A percentile compares a stretch with the other conserved stretches of the same genome.
Evolutionary conservation across 2,797 vertebrate genomes (phyloP).

Genomic region (Cirrhinus molitorella): DNA sequence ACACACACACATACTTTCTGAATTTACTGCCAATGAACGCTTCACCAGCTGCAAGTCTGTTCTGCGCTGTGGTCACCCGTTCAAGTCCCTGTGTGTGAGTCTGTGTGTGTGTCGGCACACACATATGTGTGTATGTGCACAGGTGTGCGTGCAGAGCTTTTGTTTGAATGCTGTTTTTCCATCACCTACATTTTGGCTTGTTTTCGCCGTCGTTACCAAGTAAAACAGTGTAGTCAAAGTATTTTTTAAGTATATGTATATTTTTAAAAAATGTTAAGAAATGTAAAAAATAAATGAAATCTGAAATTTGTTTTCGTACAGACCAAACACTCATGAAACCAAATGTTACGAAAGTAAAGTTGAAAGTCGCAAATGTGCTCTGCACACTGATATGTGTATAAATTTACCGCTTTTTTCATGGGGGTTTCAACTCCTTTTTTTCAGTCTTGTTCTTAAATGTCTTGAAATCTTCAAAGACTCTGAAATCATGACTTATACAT

Average conservation of each 20-base stretch:
- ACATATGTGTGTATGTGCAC: conserved; percentile 1
- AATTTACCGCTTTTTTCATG: neutral
- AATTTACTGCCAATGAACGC: conserved; percentile 42
- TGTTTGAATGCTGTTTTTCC: conserved; percentile 35
- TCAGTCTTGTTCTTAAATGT: conserved; percentile 29
- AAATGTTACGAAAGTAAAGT: neutral
- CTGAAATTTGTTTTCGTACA: neutral
- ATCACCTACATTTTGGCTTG: conserved; percentile 21
- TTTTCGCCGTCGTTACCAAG: conserved; percentile 13
- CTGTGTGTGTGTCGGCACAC: conserved; percentile 11
- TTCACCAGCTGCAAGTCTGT: conserved; percentile 59
- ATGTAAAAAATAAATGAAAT: neutral
- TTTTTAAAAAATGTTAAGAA: too few species aligned
- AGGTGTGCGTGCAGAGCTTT: conserved; percentile 44
- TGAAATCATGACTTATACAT: conserved; percentile 40
- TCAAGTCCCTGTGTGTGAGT: conserved; percentile 43
- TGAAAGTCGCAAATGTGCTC: conserved; percentile 3
- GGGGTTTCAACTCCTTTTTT: conserved; percentile 16
- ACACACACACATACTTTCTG: conserved; percentile 36
- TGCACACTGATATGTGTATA: neutral
- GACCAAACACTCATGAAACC: neutral
- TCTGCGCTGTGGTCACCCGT: conserved; percentile 57
- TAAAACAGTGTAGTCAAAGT: neutral
- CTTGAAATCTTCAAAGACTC: conserved; percentile 24
- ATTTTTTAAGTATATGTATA: too few species aligned